Base-by-base conservation (phyloP, 1,140 invertebrate species). In the Anagrus nilaparvatae region DNA sequence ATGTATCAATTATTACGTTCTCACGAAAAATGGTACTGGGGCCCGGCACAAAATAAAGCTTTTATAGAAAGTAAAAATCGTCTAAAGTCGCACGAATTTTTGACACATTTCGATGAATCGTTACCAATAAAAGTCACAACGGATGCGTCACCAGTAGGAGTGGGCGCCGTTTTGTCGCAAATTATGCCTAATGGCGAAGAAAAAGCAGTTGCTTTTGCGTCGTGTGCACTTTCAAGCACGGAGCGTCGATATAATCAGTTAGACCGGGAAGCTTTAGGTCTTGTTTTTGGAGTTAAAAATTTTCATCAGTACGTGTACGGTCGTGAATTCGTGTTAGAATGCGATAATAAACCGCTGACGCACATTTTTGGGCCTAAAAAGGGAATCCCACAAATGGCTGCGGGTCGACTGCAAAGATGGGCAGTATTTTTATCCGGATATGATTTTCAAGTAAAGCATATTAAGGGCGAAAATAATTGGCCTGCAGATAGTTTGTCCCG, bases 251-350 rank as follows among this genome's bases (percentile, higher is more conserved):
- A 27, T 21, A 40, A 24, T 3, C 28, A 29, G 5, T 13, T 40
- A 17, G 38, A 40, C n/a, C 20, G 32, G 32, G 20, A 41, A n/a
- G 39, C 29, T 6, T 13, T 14, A 8, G 39, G 17, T 8, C 30
- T 31, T n/a, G n/a, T 31, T 4, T 65, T 53, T 47, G 60, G 44
- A 16, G 40, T 60, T 32, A 51, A 36, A 56, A 40, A 27, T 12
- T 72, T 69, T 44, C 55, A 65, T 30, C 40, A 60, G 16, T 73
- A 61, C 44, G 25, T 73, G 0, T 62, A 52, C 43, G 68, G 70
- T 10, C 38, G 59, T 16, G 31, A 50, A 39, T 67, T 69, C 50
- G 54, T 40, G 13, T 31, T 65, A 4, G 34, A 50, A 13, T 64
- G 55, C n/a, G 65, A 66, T 41, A 60, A 68, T 35, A 54, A 63